Evolutionary conservation across 2,797 vertebrate species (phyloP).

Genomic region (Artibeus jamaicensis): DNA sequence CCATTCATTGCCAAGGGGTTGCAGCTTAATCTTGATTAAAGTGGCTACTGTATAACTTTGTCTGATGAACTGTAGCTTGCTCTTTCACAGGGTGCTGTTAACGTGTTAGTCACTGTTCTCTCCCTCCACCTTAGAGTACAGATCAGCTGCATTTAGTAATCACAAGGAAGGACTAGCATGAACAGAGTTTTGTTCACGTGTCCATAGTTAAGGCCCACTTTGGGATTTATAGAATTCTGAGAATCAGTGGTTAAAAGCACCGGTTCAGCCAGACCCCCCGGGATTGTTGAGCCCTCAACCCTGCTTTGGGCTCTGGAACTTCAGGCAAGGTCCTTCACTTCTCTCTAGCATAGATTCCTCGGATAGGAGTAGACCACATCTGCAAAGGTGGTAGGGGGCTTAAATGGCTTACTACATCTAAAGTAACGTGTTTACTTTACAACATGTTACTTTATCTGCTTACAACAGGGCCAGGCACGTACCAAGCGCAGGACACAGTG

Average conservation of each 20-base stretch:
- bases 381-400: not conserved
- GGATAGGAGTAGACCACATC: not conserved
- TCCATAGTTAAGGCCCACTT: not conserved
- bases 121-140: not conserved
- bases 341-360: not conserved
- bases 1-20: not conserved
- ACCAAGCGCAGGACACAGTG: not conserved
- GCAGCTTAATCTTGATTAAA: slow-evolving; percentile 39
- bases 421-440: not conserved
- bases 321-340: not conserved
- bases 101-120: not conserved
- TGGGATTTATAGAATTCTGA: not conserved
- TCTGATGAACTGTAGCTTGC: slow-evolving; percentile 14
- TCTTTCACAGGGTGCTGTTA: slow-evolving; percentile 2
- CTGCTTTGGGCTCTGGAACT: not conserved
- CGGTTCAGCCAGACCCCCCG: not conserved
- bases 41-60: slow-evolving; percentile 33
- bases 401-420: not conserved
- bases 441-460: not conserved
- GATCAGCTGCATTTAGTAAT: slow-evolving; percentile 4
- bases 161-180: not conserved
- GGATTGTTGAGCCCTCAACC: not conserved
- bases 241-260: not conserved
- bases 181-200: not conserved
- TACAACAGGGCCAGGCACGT: not conserved